Conservation (phyloP, 2,113 vertebrate genomes). For the Onychostruthus taczanowskii region DNA sequence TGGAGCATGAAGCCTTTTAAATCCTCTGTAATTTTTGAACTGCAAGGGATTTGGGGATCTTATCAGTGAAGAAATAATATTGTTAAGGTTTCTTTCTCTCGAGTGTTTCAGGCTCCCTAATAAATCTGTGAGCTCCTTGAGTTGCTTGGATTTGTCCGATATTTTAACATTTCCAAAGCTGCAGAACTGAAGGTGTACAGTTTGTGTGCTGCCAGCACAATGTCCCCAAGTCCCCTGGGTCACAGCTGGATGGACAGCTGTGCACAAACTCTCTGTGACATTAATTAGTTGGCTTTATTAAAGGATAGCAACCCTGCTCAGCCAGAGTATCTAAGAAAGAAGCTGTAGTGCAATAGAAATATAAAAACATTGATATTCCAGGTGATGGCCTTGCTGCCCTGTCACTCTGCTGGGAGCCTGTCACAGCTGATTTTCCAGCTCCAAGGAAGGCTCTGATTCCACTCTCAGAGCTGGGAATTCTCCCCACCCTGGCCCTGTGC, state of each 20-base stretch:
- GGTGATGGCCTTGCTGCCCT: background rate
- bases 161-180: background rate
- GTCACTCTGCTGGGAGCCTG: background rate
- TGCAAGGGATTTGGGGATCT: slow-evolving; percentile 30
- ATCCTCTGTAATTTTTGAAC: slow-evolving; percentile 48
- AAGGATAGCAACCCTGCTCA: background rate
- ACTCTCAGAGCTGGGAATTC: background rate
- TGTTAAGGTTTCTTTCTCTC: background rate
- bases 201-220: background rate
- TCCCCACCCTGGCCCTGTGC: background rate
- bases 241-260: background rate
- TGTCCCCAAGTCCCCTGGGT: background rate
- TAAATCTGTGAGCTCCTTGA: background rate
- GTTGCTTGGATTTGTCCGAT: background rate
- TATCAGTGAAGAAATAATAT: slow-evolving; percentile 40
- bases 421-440: background rate
- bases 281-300: background rate
- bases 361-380: background rate
- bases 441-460: background rate
- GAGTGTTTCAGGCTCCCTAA: background rate
- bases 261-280: background rate
- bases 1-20: slow-evolving; percentile 15
- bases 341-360: background rate
- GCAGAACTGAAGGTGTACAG: background rate
- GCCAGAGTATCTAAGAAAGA: background rate